These are phyloP conservation scores for Chromobotia macracanthus DNA, from an alignment of 2,797 vertebrate genomes.

Conservation along the genomic window DNA sequence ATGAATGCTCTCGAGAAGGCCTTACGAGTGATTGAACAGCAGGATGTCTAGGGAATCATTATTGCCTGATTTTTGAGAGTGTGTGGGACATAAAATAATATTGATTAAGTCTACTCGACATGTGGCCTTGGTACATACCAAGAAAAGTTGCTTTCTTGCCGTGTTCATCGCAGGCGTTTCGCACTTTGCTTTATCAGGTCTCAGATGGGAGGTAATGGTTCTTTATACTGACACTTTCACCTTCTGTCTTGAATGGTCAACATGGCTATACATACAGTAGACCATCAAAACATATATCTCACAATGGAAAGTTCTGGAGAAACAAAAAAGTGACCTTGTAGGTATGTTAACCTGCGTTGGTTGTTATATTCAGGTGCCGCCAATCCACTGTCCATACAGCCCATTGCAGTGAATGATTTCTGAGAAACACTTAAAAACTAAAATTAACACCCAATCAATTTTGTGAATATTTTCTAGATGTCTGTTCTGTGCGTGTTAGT, in stretches of 20 bases:
- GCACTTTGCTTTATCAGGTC: not conserved
- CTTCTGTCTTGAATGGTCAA: not conserved
- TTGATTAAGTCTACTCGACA: constrained; percentile 47
- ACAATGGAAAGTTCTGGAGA: not conserved
- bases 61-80: constrained; percentile 49
- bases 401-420: too few species aligned
- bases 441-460: too few species aligned
- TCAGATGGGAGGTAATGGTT: not conserved
- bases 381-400: too few species aligned
- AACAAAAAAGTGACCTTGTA: constrained; percentile 1
- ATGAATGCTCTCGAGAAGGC: constrained; percentile 2
- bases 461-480: too few species aligned
- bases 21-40: constrained; percentile 29
- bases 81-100: constrained; percentile 53
- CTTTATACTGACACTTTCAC: not conserved
- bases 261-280: not conserved
- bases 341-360: not conserved
- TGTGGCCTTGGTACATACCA: constrained; percentile 40
- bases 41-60: constrained; percentile 46
- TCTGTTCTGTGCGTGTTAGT: too few species aligned
- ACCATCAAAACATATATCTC: not conserved
- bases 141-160: constrained; percentile 48
- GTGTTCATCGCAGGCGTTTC: not conserved
- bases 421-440: too few species aligned
- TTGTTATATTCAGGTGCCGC: not conserved